Percentiles rank a stretch among this genome's conserved stretches.
phyloP scores from a whole-genome alignment of 2,113 vertebrate genomes.

The Hydrochoerus hydrochaeris region DNA sequence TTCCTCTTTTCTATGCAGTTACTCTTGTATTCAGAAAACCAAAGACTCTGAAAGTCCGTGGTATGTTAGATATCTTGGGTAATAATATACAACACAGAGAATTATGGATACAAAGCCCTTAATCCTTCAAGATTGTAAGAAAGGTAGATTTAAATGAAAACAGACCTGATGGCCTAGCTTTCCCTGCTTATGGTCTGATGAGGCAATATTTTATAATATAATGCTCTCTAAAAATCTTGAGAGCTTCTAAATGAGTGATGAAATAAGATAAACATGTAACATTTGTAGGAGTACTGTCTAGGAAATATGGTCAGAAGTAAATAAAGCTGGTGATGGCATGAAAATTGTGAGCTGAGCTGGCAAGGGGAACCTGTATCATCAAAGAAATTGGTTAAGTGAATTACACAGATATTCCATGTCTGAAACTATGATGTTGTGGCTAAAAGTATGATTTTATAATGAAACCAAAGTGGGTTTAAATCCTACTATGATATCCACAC shows the following conservation, averaged over 20 bases:
- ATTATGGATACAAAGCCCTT: slow-evolving; percentile 39
- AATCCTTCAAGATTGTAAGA: background rate
- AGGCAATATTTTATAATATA: background rate
- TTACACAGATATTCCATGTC: background rate
- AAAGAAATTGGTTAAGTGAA: background rate
- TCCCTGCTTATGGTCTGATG: slow-evolving; percentile 15
- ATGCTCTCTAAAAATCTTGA: slow-evolving; percentile 31
- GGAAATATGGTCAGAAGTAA: background rate
- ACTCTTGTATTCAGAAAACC: slow-evolving; percentile 36
- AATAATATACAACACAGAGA: slow-evolving; percentile 21
- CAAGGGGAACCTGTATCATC: background rate
- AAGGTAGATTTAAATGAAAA: slow-evolving; percentile 58
- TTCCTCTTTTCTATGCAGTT: background rate
- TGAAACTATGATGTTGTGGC: background rate
- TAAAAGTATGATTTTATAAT: slow-evolving; percentile 9
- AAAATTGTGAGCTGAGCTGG: background rate
- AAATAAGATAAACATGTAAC: background rate
- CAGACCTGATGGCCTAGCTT: background rate
- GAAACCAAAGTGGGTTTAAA: background rate
- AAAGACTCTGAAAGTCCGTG: slow-evolving; percentile 4
- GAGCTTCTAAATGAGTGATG: slow-evolving; percentile 15
- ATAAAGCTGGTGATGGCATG: background rate
- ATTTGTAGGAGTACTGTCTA: background rate
- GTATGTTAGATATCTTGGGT: background rate
- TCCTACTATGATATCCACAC: background rate